Conservation (phyloP, 2,797 vertebrate species). For the Parauchenoglanis ngamensis region DNA sequence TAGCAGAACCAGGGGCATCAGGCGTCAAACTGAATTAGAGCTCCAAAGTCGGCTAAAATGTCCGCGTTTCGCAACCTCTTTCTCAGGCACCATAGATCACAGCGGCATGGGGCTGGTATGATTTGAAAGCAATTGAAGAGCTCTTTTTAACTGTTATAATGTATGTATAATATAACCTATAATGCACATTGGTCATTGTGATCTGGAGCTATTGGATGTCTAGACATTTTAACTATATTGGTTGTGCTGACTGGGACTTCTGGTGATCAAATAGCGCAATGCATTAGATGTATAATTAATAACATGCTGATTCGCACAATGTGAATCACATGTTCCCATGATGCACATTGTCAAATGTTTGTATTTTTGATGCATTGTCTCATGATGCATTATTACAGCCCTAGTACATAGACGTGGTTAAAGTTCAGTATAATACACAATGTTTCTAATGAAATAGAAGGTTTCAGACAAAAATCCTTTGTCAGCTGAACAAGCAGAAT, state of each 20-base stretch:
- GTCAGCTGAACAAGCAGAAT: neutral
- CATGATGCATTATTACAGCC: neutral
- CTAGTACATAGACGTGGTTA: neutral
- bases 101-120: neutral
- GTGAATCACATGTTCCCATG: neutral
- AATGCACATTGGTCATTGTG: too few relatives aligned
- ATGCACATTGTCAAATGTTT: neutral
- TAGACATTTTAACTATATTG: neutral
- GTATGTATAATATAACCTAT: too few relatives aligned
- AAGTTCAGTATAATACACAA: neutral
- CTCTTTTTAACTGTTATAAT: neutral
- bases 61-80: neutral
- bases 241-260: neutral
- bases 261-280: neutral
- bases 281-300: neutral
- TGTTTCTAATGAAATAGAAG: neutral
- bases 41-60: constrained; percentile 2
- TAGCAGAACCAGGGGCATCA: neutral
- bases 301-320: neutral
- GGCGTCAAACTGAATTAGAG: neutral
- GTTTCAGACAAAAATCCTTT: neutral
- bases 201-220: neutral
- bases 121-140: neutral
- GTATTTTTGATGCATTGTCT: neutral
- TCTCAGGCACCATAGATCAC: too few relatives aligned